Base-by-base conservation (phyloP, 2,888 invertebrate species). In the Heliconius sara region DNA sequence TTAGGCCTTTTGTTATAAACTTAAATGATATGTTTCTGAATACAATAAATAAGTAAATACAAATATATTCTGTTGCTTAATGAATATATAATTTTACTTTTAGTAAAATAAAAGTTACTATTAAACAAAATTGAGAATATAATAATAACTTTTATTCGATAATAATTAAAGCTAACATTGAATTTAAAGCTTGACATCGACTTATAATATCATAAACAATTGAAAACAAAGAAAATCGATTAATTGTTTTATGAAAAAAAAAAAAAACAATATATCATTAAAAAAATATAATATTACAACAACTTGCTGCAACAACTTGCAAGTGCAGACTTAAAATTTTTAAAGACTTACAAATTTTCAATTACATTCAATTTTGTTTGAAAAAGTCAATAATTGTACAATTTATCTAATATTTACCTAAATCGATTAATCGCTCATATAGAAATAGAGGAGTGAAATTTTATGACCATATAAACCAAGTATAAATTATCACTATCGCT, bases 151-250 rank as follows among this genome's bases (percentile, higher is more conserved):
- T 90, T 91, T 90, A 92, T 87, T 86, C 85, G 83, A 89, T 93
- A 93, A 89, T 93, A 93, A 95, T 95, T 95, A 95, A 95, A 95
- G 95, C 95, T 95, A 94, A 95, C 89, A 92, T 93, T 91, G 89
- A 95, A 94, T 95, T 95, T 95, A 95, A 95, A 95, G 95, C 95
- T 95, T 93, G 89, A 91, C 89, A 92, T 91, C 90, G 89, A 94
- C 92, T 92, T 73, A 73, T 92, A 88, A 84, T 82, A 85, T 76
- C 80, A 85, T 81, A 85, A 85, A 84, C 79, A 84, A 84, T 81
- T 22, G 60, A 71, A 75, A 65, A 77, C 25, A 70, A 74, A 80
- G 75, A 81, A 80, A 78, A 81, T 78, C 74, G 68, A 65, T 65
- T 25, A 22, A 57, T 57, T 30, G 27, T 47, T 7, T 52, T 30